phyloP scores from a whole-genome alignment of 2,888 invertebrate genomes.

The Piscicola geometra region DNA sequence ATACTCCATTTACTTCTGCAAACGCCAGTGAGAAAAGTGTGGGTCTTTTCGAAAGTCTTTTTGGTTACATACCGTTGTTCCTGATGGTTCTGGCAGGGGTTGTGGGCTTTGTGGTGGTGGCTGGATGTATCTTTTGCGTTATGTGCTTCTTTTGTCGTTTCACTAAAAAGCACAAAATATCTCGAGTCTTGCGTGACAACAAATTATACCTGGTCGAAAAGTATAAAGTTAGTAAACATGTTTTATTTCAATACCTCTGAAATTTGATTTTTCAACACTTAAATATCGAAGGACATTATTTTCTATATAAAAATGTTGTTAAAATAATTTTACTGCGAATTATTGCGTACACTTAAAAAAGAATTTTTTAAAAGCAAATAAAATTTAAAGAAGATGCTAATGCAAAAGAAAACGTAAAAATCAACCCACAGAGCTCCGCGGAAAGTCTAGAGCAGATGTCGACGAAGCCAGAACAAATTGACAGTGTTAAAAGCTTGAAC shows the following conservation, averaged over 20 bases:
- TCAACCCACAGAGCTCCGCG: neutral
- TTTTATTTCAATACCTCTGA: too few species aligned
- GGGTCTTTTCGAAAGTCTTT: too few species aligned
- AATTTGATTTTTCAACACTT: too few species aligned
- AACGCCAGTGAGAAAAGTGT: too few species aligned
- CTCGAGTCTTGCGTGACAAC: neutral
- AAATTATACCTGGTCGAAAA: constrained; percentile 14
- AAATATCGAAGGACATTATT: neutral
- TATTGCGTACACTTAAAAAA: too few species aligned
- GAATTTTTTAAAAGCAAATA: too few species aligned
- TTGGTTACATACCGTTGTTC: neutral
- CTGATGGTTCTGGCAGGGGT: neutral
- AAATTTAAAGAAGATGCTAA: too few species aligned
- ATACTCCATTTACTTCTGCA: neutral
- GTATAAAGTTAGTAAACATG: neutral
- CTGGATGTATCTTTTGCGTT: constrained; percentile 10
- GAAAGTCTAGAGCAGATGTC: constrained; percentile 1
- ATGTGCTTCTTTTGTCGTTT: constrained; percentile 23
- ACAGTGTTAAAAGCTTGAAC: constrained; percentile 14
- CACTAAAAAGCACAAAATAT: constrained; percentile 10
- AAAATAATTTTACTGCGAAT: neutral
- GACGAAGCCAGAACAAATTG: neutral
- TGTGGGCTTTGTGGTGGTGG: constrained; percentile 10
- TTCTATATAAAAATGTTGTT: neutral
- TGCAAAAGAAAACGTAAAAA: neutral